phyloP scores from a whole-genome alignment of 2,113 vertebrate species.

The Neopipo cinnamomea region DNA sequence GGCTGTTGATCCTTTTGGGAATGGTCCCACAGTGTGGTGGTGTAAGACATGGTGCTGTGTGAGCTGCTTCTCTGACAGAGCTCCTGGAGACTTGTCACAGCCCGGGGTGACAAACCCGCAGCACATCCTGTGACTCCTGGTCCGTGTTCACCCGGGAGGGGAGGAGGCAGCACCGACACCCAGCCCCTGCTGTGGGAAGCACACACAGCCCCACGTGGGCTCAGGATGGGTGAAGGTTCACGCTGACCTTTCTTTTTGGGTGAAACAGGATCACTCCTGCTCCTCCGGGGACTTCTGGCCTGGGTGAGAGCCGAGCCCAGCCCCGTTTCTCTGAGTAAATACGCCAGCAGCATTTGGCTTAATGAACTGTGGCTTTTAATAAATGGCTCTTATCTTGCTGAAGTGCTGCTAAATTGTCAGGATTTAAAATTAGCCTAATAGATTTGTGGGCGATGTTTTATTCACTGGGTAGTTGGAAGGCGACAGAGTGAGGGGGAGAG shows the following conservation, averaged over 20 bases:
- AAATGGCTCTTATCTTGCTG: constrained; percentile 79
- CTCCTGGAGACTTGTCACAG: background rate
- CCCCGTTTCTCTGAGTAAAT: constrained; percentile 71
- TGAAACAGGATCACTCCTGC: background rate
- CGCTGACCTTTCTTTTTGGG: background rate
- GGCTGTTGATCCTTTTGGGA: background rate
- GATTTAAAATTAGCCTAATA: constrained; percentile 82
- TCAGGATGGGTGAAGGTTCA: fast-evolving
- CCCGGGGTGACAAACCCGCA: background rate
- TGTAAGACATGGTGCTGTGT: fast-evolving
- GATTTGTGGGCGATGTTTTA: constrained; percentile 77
- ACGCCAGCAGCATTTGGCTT: constrained; percentile 74
- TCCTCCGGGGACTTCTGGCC: background rate
- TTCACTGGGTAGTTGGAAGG: constrained; percentile 70
- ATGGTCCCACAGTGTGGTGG: fast-evolving
- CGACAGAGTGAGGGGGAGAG: constrained; percentile 1
- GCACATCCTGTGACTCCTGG: background rate
- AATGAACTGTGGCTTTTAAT: constrained; percentile 84
- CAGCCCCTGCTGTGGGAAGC: background rate
- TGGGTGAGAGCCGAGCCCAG: background rate
- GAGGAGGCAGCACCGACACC: background rate
- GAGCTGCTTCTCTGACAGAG: background rate
- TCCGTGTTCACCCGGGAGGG: background rate
- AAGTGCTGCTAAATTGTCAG: constrained; percentile 80
- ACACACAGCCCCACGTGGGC: fast-evolving